phyloP scores from a whole-genome alignment of 2,797 vertebrate genomes.

The Aplochiton taeniatus region DNA sequence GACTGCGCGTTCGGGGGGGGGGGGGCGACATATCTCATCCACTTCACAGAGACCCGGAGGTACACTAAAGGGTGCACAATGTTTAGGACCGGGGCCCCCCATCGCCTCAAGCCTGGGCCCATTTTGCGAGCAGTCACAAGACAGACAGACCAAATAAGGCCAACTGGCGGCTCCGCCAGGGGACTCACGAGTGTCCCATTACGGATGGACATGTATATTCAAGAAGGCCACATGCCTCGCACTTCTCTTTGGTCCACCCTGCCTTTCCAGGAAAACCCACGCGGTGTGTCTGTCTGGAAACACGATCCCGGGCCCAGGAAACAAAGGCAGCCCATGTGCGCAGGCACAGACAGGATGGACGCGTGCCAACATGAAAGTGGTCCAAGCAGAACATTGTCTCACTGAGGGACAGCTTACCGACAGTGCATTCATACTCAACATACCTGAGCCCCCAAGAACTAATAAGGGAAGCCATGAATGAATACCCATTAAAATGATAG shows the following conservation, averaged over 20 bases:
- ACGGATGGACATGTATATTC: slow-evolving; percentile 69
- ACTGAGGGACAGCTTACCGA: slow-evolving; percentile 55
- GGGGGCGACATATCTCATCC: slow-evolving; percentile 9
- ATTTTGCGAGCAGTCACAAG: slow-evolving; percentile 68
- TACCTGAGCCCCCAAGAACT: slow-evolving; percentile 21
- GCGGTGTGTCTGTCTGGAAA: slow-evolving; percentile 61
- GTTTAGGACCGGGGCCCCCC: slow-evolving; percentile 36
- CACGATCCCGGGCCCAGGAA: slow-evolving; percentile 61
- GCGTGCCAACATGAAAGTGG: slow-evolving; percentile 66
- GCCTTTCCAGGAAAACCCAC: slow-evolving; percentile 70
- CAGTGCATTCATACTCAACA: not conserved
- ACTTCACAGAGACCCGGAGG: slow-evolving; percentile 42
- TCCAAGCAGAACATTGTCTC: slow-evolving; percentile 46
- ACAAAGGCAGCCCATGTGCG: slow-evolving; percentile 76
- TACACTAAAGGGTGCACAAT: slow-evolving; percentile 32
- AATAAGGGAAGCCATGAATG: slow-evolving; percentile 8
- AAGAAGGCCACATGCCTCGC: slow-evolving; percentile 60
- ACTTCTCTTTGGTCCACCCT: slow-evolving; percentile 59
- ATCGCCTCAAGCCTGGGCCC: slow-evolving; percentile 39
- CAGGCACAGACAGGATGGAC: slow-evolving; percentile 67
- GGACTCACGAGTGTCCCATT: slow-evolving; percentile 74
- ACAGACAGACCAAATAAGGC: slow-evolving; percentile 67
- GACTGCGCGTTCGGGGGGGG: not conserved
- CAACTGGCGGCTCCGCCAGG: slow-evolving; percentile 59
- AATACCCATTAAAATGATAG: too few species aligned